Evolutionary conservation across 2,113 vertebrate genomes (phyloP).

Genomic region (Notarius quadriscutis): DNA sequence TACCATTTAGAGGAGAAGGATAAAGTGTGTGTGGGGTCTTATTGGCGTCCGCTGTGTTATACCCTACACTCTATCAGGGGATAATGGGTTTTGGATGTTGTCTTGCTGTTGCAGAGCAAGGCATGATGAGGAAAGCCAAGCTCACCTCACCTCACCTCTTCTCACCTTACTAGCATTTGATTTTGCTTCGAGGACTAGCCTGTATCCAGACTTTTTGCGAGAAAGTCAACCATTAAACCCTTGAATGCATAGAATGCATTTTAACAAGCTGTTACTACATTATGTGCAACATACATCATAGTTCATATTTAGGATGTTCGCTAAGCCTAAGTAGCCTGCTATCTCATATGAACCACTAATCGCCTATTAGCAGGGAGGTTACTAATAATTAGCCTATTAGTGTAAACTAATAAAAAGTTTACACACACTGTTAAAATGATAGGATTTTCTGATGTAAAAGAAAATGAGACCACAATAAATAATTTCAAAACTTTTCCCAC

Average conservation of each 20-base stretch:
- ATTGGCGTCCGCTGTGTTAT: not conserved
- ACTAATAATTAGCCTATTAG: too few species aligned
- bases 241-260: not conserved
- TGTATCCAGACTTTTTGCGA: not conserved
- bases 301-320: not conserved
- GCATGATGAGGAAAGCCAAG: not conserved
- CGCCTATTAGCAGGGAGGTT: not conserved
- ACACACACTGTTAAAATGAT: too few species aligned
- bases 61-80: not conserved
- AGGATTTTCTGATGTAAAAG: too few species aligned
- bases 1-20: not conserved
- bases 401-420: too few species aligned
- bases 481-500: too few species aligned
- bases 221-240: not conserved
- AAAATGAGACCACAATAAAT: too few species aligned
- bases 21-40: not conserved
- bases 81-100: not conserved
- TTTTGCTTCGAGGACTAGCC: not conserved
- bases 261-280: not conserved
- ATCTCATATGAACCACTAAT: not conserved
- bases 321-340: not conserved
- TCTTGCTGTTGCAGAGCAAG: not conserved
- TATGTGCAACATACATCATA: not conserved
- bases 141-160: not conserved
- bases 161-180: not conserved